phyloP scores from a whole-genome alignment of 2,113 vertebrate genomes.

The Chelonoidis abingdonii region DNA sequence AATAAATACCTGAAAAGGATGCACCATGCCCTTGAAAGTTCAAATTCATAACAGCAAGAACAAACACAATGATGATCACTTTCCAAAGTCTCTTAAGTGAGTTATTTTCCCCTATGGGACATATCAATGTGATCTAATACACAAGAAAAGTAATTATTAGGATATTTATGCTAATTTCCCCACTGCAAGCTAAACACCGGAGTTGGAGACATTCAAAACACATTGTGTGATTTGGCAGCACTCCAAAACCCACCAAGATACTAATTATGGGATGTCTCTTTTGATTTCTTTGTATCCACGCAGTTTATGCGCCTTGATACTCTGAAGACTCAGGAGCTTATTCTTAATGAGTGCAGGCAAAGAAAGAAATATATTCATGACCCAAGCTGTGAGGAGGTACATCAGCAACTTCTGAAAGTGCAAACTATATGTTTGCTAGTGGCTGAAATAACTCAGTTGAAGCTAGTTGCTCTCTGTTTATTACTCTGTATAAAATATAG shows the following conservation, averaged over 20 bases:
- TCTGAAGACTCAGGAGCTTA: not conserved
- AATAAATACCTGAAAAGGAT: slow-evolving; percentile 5
- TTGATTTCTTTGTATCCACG: not conserved
- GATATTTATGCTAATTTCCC: slow-evolving; percentile 41
- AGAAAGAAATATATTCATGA: not conserved
- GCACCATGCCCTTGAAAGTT: not conserved
- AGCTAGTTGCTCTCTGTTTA: slow-evolving; percentile 1
- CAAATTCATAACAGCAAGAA: slow-evolving; percentile 16
- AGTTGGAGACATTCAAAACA: not conserved
- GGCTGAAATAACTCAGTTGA: not conserved
- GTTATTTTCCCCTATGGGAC: not conserved
- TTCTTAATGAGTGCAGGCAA: slow-evolving; percentile 24
- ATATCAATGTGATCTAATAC: slow-evolving; percentile 32
- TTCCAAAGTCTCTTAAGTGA: not conserved
- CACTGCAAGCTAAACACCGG: not conserved
- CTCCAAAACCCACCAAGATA: not conserved
- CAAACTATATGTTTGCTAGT: not conserved
- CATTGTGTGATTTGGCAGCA: slow-evolving; percentile 12
- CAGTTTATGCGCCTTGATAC: not conserved
- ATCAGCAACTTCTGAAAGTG: not conserved
- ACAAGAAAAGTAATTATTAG: slow-evolving; percentile 48
- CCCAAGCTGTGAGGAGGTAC: not conserved
- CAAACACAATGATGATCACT: not conserved
- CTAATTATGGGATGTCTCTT: slow-evolving; percentile 11
- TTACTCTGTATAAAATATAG: slow-evolving; percentile 1